Percentiles rank a stretch among this genome's conserved stretches.
These are phyloP conservation scores for Ptilorrhoa leucosticta DNA, from an alignment of 2,113 vertebrate genomes.

Conservation along the genomic window DNA sequence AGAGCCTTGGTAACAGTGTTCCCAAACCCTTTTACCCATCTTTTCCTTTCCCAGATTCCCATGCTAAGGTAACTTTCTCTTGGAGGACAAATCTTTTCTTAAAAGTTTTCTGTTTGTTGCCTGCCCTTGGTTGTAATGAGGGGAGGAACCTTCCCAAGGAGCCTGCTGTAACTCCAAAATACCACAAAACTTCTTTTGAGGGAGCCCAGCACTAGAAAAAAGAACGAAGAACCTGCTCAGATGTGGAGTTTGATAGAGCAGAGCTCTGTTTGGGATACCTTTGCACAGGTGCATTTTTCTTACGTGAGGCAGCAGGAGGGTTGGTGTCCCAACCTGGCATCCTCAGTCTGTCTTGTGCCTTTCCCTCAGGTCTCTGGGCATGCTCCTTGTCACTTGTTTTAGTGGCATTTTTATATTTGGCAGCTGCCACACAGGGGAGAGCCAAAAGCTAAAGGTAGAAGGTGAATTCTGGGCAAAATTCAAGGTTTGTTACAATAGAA, in stretches of 20 bases:
- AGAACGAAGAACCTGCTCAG: background rate
- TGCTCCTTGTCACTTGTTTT: background rate
- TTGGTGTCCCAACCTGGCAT: background rate
- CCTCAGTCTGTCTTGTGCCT: background rate
- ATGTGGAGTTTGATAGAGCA: background rate
- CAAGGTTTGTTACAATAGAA: background rate
- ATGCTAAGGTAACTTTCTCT: background rate
- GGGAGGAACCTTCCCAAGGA: background rate
- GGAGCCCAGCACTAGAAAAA: background rate
- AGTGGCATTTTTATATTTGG: background rate
- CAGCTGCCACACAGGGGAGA: background rate
- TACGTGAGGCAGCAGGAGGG: background rate
- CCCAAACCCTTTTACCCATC: background rate
- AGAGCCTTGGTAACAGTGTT: background rate
- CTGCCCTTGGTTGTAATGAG: background rate
- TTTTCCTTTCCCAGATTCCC: background rate
- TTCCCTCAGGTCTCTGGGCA: background rate
- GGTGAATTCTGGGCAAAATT: background rate
- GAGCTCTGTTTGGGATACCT: background rate
- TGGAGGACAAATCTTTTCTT: background rate
- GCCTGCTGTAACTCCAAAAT: background rate
- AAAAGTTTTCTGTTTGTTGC: background rate
- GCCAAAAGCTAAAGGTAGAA: background rate
- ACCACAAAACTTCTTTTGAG: background rate
- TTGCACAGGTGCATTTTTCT: background rate